Conservation (phyloP, 2,113 vertebrate species). For the Tylochromis polylepis region DNA sequence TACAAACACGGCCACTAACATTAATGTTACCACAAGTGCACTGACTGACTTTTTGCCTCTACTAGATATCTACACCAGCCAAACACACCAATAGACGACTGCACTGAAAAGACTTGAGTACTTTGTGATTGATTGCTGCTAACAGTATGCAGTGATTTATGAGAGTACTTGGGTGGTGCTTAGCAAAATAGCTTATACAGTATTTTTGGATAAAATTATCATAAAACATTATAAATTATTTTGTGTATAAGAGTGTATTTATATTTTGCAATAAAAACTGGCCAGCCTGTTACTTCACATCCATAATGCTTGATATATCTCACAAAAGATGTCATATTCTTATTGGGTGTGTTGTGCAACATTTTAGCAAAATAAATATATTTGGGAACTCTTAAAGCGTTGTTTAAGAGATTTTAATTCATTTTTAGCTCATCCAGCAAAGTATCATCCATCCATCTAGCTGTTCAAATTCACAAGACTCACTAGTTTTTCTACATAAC, state of each 20-base stretch:
- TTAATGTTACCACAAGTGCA: constrained; percentile 47
- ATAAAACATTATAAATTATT: constrained; percentile 38
- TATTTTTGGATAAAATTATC: constrained; percentile 8
- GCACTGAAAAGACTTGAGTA: constrained; percentile 52
- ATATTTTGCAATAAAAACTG: constrained; percentile 41
- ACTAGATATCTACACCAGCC: neutral
- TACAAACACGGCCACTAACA: neutral
- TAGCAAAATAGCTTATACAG: neutral
- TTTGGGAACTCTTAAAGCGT: constrained; percentile 29
- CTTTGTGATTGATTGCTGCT: constrained; percentile 70
- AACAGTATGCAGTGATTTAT: constrained; percentile 48
- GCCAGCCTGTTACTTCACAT: neutral
- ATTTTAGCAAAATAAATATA: constrained; percentile 48
- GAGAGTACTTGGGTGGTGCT: constrained; percentile 60
- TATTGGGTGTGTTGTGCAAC: constrained; percentile 4
- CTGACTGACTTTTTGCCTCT: constrained; percentile 12
- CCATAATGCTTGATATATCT: neutral
- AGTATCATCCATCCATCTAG: neutral
- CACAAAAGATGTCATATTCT: neutral
- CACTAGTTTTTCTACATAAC: no score
- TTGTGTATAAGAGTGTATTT: constrained; percentile 60
- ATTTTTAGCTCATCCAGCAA: neutral
- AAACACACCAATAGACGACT: neutral
- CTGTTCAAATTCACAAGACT: neutral
- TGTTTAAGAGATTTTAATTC: neutral